Base-by-base conservation (phyloP, 2,797 vertebrate species). In the Pristis pectinata region DNA sequence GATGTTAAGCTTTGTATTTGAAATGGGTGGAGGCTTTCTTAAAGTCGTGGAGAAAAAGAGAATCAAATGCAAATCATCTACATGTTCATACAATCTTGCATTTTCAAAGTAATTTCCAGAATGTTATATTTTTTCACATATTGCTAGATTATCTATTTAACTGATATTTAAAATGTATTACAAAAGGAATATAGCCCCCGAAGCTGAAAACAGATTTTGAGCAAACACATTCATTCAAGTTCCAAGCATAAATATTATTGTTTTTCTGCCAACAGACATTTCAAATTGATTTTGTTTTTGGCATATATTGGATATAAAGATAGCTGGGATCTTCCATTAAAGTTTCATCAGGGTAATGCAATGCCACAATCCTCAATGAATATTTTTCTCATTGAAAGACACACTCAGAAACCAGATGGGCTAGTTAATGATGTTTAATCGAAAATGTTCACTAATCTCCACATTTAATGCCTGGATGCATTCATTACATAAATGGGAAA, bases 331-430 rank as follows among this genome's bases (percentile, higher is more conserved):
- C 19, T 41, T 64, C n/a, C 87, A 91, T 67, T 91, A 91, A 91
- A 91, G 24, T 64, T 91, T 67, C 87, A 91, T 91, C 61, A 67
- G 61, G 9, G 22, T 67, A 67, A 67, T 67, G 87, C n/a, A 0
- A 37, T 91, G 17, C 59, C 59, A 67, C 59, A 17, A 61, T 22
- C 7, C 19, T 41, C 7, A n/a, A 91, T 91, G 87, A 91, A 91
- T 91, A 91, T 91, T 91, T 91, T 91, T 91, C 87, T 91, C 61
- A 24, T 91, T 67, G 87, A n/a, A 3, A 76, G 13, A 49, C 94
- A 95, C 56, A 67, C 30, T 83, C 95, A 85, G 89, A 95, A 96
- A 95, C 80, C 94, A 95, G 95, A 96, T 85, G 95, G 95, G 95
- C 94, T 64, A 85, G 93, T 17, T 24, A 59, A 96, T 70, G 95